phyloP scores from a whole-genome alignment of 2,888 invertebrate species.

The Hirudinaria manillensis region DNA sequence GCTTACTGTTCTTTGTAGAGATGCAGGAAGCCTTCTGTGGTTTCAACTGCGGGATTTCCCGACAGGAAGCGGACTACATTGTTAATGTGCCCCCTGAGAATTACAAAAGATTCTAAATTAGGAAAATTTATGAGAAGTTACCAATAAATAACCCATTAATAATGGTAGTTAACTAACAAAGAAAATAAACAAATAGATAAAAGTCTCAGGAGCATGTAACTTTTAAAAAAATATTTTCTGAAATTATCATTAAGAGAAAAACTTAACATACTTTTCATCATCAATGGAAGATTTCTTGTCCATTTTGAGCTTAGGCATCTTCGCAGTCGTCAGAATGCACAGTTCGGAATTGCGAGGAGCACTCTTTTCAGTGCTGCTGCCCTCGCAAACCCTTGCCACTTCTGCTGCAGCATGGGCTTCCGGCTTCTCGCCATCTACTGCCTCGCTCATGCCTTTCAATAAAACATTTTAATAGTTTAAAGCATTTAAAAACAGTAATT shows the following conservation, averaged over 20 bases:
- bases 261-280: neutral
- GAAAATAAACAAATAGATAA: no score
- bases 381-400: neutral
- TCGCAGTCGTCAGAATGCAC: neutral
- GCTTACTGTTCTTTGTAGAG: conserved; percentile 91
- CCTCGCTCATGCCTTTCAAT: no score
- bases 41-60: conserved; percentile 93
- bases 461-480: no score
- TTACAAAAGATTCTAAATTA: neutral
- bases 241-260: neutral
- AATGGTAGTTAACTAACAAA: no score
- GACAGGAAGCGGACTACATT: conserved; percentile 67
- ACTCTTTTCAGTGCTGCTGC: neutral
- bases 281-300: conserved; percentile 1
- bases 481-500: no score
- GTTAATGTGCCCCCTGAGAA: neutral
- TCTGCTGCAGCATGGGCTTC: neutral
- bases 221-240: no score
- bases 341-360: no score
- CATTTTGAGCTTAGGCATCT: neutral
- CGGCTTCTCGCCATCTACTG: no score
- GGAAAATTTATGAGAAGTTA: no score
- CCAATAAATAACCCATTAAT: no score
- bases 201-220: no score
- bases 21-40: conserved; percentile 91